Base-by-base conservation (phyloP, 2,888 invertebrate genomes). In the Chrysina gloriosa region DNA sequence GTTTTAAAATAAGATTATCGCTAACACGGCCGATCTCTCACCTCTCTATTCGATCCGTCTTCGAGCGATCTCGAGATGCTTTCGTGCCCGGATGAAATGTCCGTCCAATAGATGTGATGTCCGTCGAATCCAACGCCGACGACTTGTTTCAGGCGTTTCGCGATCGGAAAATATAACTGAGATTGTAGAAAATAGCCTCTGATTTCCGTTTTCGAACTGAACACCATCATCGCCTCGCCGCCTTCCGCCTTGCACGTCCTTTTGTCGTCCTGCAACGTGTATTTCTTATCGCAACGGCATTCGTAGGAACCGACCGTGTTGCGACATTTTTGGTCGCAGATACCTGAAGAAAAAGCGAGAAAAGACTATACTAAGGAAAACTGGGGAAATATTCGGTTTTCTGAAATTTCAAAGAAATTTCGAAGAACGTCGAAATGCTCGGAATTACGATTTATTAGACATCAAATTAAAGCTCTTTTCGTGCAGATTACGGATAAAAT, bases 31-130 rank as follows among this genome's bases (percentile, higher is more conserved):
- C 36, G n/a, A 36, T 7, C 19, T 61, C 64, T 79, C 70, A 88
- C 85, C 82, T 91, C 87, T 69, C 85, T 85, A 1, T 87, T 78
- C 0, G 86, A 82, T 7, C 92, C 91, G 74, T 91, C 88, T 1
- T 89, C 83, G 7, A 84, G 82, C 0, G 90, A 87, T 69, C 88
- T 86, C 39, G 89, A 86, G 71, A 95, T 92, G 6, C 89, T 87
- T 80, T 93, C 92, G n/a, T 88, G 87, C 1, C 89, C 90, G 2
- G 87, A 81, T 1, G 88, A 86, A 0, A 90, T 87, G 74, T 92
- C 91, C 2, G 93, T 91, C 94, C 94, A 95, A 79, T 92, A 95
- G 25, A 94, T 81, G 72, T 89, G 84, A 1, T 84, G 83, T 0
- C 90, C 91, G 76, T 95, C 92, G 73, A 86, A 89, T 0, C 90